A percentile compares a stretch with the other conserved stretches of the same genome.
These are phyloP conservation scores for Rhimphoctona megacephalus DNA, from an alignment of 2,888 invertebrate species.

Conservation along the genomic window DNA sequence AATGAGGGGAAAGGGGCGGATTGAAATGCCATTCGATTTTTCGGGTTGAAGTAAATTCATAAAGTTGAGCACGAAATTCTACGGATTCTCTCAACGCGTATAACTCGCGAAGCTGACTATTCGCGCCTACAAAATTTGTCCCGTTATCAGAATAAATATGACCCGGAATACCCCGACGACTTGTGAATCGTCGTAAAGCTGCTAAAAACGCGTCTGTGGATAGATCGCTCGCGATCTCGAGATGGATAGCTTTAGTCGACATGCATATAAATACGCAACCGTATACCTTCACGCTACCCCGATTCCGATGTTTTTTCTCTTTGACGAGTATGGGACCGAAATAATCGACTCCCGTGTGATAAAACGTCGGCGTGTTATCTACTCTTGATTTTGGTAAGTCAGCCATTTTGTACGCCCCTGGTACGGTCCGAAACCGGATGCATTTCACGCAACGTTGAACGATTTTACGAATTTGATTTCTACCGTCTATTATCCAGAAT, in stretches of 20 bases:
- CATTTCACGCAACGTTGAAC: conserved; percentile 43
- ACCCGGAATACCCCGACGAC: conserved; percentile 41
- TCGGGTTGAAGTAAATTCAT: conserved; percentile 15
- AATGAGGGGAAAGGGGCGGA: conserved; percentile 4
- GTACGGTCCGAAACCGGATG: conserved; percentile 35
- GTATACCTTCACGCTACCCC: conserved; percentile 30
- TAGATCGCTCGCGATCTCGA: conserved; percentile 47
- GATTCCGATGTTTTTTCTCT: conserved; percentile 20
- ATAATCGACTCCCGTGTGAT: conserved; percentile 56
- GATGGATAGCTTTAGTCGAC: conserved; percentile 54
- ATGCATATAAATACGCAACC: conserved; percentile 62
- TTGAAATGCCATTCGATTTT: conserved; percentile 54
- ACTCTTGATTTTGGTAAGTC: conserved; percentile 49
- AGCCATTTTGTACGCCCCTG: conserved; percentile 26
- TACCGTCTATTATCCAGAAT: conserved; percentile 24
- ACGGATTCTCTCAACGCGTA: conserved; percentile 44
- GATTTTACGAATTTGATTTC: conserved; percentile 13
- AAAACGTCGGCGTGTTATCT: conserved; percentile 37
- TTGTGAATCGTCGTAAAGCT: conserved; percentile 56
- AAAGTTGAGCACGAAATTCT: conserved; percentile 27
- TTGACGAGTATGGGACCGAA: conserved; percentile 45
- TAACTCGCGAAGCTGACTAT: conserved; percentile 55
- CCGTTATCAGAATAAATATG: conserved; percentile 64
- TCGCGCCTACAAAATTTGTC: conserved; percentile 67
- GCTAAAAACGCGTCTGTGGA: conserved; percentile 60